Evolutionary conservation across 1,140 invertebrate species (phyloP).

Genomic region (Melanaphis sacchari): DNA sequence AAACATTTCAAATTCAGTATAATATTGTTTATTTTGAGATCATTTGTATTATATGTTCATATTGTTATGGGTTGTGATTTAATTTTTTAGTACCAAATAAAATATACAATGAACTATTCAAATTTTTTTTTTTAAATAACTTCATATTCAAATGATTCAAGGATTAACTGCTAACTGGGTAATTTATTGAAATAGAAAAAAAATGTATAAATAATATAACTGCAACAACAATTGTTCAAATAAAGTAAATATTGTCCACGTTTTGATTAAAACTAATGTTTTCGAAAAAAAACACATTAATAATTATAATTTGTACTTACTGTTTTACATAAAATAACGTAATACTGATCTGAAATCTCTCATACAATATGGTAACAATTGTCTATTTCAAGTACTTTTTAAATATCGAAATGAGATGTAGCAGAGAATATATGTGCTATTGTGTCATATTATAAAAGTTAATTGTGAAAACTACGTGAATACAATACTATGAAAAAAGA

Average conservation of each 20-base stretch:
- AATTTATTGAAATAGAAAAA: neutral
- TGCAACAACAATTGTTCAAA: neutral
- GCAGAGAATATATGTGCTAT: too few species aligned
- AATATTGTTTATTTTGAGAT: neutral
- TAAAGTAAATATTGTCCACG: neutral
- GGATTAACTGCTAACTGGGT: neutral
- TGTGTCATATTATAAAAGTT: too few species aligned
- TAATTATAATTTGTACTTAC: neutral
- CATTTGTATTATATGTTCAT: neutral
- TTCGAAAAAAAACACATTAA: neutral
- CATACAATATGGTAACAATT: neutral
- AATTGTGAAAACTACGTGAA: neutral
- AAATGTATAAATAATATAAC: neutral
- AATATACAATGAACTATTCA: neutral
- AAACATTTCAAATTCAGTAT: neutral
- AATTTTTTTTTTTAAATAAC: neutral
- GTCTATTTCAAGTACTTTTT: neutral
- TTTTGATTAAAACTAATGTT: neutral
- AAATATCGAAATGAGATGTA: too few species aligned
- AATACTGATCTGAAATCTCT: neutral
- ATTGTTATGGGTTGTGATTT: neutral
- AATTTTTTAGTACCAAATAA: neutral
- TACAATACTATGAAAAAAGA: neutral
- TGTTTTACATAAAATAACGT: neutral
- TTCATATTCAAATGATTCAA: neutral